Evolutionary conservation across 2,888 invertebrate species (phyloP), one percentile per base, ranked within the genome.

Genomic region (Chorisops tibialis): DNA sequence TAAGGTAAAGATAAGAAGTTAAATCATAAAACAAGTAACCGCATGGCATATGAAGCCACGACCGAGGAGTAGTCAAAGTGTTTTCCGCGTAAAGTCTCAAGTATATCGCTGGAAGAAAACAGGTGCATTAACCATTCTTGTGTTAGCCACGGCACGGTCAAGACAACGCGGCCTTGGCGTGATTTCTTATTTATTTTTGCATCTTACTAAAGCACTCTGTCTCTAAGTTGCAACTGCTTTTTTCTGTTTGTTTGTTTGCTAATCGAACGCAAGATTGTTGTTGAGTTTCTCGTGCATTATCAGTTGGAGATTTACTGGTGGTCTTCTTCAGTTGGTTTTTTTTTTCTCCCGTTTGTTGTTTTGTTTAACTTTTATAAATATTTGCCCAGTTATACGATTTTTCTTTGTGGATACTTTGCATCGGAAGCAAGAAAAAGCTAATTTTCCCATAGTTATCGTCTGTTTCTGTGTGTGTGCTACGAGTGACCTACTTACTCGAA

Each of bases 41-140:
- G 41, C 63, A 63, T 63, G 61, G 48, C 50, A 43, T 60, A 47
- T 38, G 41, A 37, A 22, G 35, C 45, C 18, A 22, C 37, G 52
- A 21, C 35, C 52, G 12, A 14, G 18, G 18, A 30, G 22, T 49
- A 60, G 63, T 50, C 48, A 61, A 64, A 61, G 66, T 59, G 63
- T 67, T 69, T 71, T 69, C 71, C 72, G 71, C 58, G 67, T 64
- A 73, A 73, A 75, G 74, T 39, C 38, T 39, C 43, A 77, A 77
- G 77, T 77, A 75, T 77, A 77, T 75, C 76, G 77, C 74, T 73
- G 72, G 71, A 74, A 74, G 75, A 75, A 77, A 78, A 77, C 78
- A 79, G 78, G 78, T 79, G 78, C 74, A 77, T 75, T 74, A 74
- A 75, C 73, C 78, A 78, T 78, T 79, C 78, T 74, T 75, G 72